phyloP scores from a whole-genome alignment of 2,113 vertebrate species.

The Carlito syrichta region DNA sequence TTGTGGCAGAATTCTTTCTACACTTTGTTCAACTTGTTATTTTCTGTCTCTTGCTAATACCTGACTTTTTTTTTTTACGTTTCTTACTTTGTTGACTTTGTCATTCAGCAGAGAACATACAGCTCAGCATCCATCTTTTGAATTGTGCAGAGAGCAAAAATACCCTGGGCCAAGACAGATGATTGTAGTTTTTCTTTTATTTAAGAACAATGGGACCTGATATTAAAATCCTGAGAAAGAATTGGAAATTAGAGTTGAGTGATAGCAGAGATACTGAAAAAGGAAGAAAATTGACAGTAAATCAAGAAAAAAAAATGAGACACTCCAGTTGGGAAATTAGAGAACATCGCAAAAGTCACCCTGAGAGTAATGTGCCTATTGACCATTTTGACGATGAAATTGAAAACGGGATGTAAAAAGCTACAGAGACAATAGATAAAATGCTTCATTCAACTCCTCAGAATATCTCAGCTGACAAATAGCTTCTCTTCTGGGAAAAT shows the following conservation, averaged over 20 bases:
- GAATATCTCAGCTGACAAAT: not conserved
- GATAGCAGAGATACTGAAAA: constrained; percentile 7
- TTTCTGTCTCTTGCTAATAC: not conserved
- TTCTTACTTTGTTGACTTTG: constrained; percentile 43
- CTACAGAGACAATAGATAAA: not conserved
- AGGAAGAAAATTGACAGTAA: not conserved
- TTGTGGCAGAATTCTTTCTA: not conserved
- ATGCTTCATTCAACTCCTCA: not conserved
- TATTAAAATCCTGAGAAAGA: constrained; percentile 4
- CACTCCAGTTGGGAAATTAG: not conserved
- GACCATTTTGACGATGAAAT: not conserved
- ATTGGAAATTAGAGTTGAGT: constrained; percentile 16
- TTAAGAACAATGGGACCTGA: not conserved
- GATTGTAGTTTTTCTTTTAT: constrained; percentile 7
- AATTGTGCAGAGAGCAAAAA: constrained; percentile 16
- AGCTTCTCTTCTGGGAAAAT: not conserved
- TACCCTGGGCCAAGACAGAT: not conserved
- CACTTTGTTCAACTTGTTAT: not conserved
- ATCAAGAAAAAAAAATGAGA: not conserved
- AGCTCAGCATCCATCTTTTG: not conserved
- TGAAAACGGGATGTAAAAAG: constrained; percentile 14
- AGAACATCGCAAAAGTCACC: constrained; percentile 20
- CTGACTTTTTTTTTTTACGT: not conserved
- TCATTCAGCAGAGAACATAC: constrained; percentile 1
- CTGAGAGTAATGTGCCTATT: constrained; percentile 22